Evolutionary conservation across 1,140 invertebrate genomes (phyloP).

Genomic region (Myzus persicae): DNA sequence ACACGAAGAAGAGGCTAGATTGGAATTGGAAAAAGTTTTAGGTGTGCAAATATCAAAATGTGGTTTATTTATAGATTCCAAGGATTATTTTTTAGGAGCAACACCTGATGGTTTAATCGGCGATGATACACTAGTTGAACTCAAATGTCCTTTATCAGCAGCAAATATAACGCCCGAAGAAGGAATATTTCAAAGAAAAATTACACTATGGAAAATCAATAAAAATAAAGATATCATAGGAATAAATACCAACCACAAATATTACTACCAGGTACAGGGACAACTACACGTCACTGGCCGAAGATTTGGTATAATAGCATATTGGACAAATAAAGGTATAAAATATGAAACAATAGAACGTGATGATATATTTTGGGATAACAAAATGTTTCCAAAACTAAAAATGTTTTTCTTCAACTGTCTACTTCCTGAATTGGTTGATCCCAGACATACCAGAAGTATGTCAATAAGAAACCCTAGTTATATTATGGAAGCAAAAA

Average conservation of each 20-base stretch:
- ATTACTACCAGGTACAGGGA: slow-evolving; percentile 40
- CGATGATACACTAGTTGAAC: slow-evolving; percentile 13
- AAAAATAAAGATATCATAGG: neutral
- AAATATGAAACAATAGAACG: neutral
- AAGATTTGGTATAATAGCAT: neutral
- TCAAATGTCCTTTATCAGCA: slow-evolving; percentile 29
- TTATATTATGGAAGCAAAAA: neutral
- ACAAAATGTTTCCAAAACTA: neutral
- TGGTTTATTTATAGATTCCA: slow-evolving; percentile 16
- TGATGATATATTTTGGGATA: neutral
- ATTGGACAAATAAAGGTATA: slow-evolving; percentile 23
- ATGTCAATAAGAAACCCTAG: neutral
- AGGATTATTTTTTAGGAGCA: slow-evolving; percentile 5
- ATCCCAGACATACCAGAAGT: neutral
- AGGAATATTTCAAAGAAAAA: neutral
- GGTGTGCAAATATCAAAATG: neutral
- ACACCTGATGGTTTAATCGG: slow-evolving; percentile 28
- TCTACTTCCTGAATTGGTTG: neutral
- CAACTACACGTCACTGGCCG: slow-evolving; percentile 35
- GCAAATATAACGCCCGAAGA: neutral
- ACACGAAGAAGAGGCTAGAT: neutral
- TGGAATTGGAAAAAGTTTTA: neutral
- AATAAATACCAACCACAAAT: slow-evolving; percentile 28
- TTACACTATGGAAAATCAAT: neutral
- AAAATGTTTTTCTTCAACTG: neutral